A percentile compares a stretch with the other conserved stretches of the same genome.
phyloP scores from a whole-genome alignment of 1,140 invertebrate species.

The Drosophila saltans region DNA sequence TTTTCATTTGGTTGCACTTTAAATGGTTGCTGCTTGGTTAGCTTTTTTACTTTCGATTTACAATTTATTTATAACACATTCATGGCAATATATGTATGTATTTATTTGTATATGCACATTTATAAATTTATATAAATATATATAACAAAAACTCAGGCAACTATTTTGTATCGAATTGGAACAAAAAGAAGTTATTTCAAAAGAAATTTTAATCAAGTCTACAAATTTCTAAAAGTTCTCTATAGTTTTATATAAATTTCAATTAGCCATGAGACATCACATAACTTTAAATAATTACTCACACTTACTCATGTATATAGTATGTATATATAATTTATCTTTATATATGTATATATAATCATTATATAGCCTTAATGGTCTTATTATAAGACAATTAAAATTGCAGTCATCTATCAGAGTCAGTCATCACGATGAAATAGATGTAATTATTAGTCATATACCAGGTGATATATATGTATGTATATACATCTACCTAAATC shows the following conservation, averaged over 20 bases:
- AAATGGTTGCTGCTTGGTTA: constrained; percentile 43
- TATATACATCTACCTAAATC: not conserved
- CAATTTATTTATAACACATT: constrained; percentile 23
- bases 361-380: constrained; percentile 10
- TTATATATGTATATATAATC: not conserved
- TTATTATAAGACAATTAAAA: not conserved
- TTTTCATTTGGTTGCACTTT: constrained; percentile 68
- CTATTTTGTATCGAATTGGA: too few species aligned
- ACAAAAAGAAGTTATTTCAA: too few species aligned
- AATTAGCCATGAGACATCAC: constrained; percentile 9
- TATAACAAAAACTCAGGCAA: not conserved
- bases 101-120: too few species aligned
- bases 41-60: constrained; percentile 58
- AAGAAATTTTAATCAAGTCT: too few species aligned
- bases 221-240: too few species aligned
- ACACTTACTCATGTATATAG: not conserved
- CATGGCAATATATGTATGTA: not conserved
- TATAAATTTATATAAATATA: not conserved
- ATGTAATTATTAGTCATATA: constrained; percentile 48
- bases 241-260: not conserved
- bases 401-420: not conserved
- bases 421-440: not conserved
- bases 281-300: not conserved
- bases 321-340: not conserved
- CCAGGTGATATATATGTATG: not conserved